Evolutionary conservation across 2,113 vertebrate genomes (phyloP), one percentile per base, ranked within the genome.

Genomic region (Pygoscelis antarcticus): DNA sequence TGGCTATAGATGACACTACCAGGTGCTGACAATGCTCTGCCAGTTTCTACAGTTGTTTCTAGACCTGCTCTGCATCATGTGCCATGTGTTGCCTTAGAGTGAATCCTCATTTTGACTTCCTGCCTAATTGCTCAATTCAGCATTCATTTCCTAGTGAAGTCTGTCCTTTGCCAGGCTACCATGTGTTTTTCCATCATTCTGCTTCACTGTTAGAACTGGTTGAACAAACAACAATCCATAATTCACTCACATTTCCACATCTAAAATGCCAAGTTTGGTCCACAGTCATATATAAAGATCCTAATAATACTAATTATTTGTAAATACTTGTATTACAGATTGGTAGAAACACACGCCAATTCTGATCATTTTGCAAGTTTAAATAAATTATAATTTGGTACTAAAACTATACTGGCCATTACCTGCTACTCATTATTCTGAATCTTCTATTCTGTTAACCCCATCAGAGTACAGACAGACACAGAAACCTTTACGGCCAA

Each of bases 71-170:
- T 44, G 32, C 83, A 85, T 64, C 85, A 47, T 34, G 51, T 75
- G 87, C 66, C 92, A 80, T 93, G 87, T 85, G 76, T 14, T 83
- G 54, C 69, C 42, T 78, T 46, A 42, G 19, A 62, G 32, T 42
- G 68, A 81, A 75, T 70, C 27, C 85, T 81, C 72, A 66, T 78
- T 77, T 93, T 96, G 55, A 89, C 64, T 83, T 87, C 86, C 58
- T 96, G 93, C 89, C 89, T 89, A 91, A 95, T 89, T 89, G 54
- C 51, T 91, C 80, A 66, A 58, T 74, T 90, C 72, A 78, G 76
- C 80, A 87, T 55, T 54, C 60, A 94, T 81, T 92, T 92, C 42
- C 55, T 84, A 64, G 36, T 11, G 51, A 27, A 81, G n/a, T 23
- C 54, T 90, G 54, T 54, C 61, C 77, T 88, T 77, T 87, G 60